Evolutionary conservation across 92 coral and sea anemone genomes (phyloP).

Genomic region (Porites cylindrica): DNA sequence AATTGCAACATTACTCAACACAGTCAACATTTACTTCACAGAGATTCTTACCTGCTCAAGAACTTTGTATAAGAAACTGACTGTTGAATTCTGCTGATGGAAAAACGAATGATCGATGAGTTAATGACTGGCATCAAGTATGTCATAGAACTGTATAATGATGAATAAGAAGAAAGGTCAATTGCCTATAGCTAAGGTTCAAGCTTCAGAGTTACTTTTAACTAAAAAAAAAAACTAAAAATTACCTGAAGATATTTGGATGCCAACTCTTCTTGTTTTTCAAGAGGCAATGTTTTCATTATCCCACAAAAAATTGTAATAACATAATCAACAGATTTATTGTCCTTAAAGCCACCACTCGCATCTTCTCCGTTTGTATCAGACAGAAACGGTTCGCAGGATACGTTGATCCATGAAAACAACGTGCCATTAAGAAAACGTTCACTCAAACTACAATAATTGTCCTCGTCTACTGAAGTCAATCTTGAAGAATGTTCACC

Average conservation of each 20-base stretch:
- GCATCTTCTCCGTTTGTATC: conserved; percentile 7
- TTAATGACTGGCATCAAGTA: not conserved
- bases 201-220: no score
- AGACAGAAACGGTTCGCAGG: not conserved
- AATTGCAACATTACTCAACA: no score
- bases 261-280: conserved; percentile 54
- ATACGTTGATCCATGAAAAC: conserved; percentile 54
- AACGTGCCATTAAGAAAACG: conserved; percentile 50
- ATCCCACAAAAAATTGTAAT: conserved; percentile 71
- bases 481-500: conserved; percentile 1
- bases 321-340: conserved; percentile 43
- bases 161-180: no score
- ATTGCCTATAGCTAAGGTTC: no score
- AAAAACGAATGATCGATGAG: not conserved
- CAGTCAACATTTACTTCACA: not conserved
- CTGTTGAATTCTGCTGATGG: conserved; percentile 10
- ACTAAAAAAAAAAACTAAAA: not conserved
- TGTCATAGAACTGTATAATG: not conserved
- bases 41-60: conserved; percentile 24
- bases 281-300: conserved; percentile 43
- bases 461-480: not conserved
- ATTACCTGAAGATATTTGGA: conserved; percentile 44
- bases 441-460: conserved; percentile 33
- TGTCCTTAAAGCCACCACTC: conserved; percentile 29
- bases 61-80: conserved; percentile 24